These are phyloP conservation scores for Myotis myotis DNA, from an alignment of 2,797 vertebrate genomes.

Conservation along the genomic window DNA sequence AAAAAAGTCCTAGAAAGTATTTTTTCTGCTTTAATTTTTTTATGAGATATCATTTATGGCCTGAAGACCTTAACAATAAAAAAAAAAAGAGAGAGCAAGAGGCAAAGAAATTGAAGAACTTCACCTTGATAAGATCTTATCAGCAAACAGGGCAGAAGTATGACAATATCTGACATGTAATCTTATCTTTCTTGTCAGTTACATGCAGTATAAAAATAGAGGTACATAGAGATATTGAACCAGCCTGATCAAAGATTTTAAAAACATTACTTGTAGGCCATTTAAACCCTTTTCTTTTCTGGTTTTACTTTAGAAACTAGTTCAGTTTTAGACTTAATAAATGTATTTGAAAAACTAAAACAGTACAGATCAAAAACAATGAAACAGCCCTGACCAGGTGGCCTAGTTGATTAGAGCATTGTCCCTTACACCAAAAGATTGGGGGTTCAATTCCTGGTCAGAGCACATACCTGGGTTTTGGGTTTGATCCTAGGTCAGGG, in stretches of 20 bases:
- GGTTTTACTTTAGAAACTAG: slow-evolving; percentile 42
- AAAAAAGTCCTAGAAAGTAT: not conserved
- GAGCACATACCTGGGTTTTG: not conserved
- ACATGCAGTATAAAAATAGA: slow-evolving; percentile 59
- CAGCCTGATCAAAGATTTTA: slow-evolving; percentile 49
- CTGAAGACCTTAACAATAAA: slow-evolving; percentile 45
- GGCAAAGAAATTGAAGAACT: slow-evolving; percentile 46
- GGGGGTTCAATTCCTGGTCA: not conserved
- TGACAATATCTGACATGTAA: slow-evolving; percentile 67
- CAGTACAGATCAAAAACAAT: not conserved
- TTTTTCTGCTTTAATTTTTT: not conserved
- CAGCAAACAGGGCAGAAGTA: slow-evolving; percentile 33
- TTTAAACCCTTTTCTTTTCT: slow-evolving; percentile 41
- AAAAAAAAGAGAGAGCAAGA: not conserved
- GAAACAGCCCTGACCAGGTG: not conserved
- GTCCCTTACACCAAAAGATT: not conserved
- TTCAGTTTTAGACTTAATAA: slow-evolving; percentile 57
- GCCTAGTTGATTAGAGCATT: not conserved
- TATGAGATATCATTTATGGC: not conserved
- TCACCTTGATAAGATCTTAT: slow-evolving; percentile 65
- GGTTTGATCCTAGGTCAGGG: not conserved
- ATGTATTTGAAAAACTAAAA: slow-evolving; percentile 48
- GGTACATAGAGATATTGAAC: slow-evolving; percentile 22
- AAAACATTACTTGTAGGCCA: slow-evolving; percentile 25
- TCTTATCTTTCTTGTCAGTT: slow-evolving; percentile 64